Conservation (phyloP, 2,888 invertebrate genomes). For the Phortica magna region DNA sequence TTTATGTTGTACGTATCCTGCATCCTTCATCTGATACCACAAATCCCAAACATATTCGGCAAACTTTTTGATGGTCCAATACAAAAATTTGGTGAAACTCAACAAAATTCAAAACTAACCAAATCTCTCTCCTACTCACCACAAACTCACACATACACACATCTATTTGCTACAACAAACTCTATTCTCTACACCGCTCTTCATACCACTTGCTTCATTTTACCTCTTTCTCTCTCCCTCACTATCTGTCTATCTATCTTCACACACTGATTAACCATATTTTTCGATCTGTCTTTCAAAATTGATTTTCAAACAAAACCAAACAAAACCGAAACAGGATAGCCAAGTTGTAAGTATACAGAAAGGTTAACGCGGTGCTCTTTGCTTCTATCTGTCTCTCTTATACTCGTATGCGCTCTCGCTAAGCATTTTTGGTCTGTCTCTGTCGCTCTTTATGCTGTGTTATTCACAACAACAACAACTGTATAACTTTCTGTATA, state of each 20-base stretch:
- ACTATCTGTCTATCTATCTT: constrained; percentile 31
- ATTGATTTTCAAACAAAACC: constrained; percentile 54
- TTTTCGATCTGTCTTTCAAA: constrained; percentile 63
- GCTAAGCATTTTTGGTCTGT: constrained; percentile 38
- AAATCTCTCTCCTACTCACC: too few species aligned
- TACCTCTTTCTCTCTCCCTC: constrained; percentile 28
- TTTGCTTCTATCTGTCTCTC: constrained; percentile 42
- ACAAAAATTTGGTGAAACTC: background rate
- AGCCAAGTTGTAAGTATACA: constrained; percentile 74
- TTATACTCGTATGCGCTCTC: constrained; percentile 35
- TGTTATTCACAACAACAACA: constrained; percentile 18
- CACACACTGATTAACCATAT: constrained; percentile 66
- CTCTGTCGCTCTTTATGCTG: constrained; percentile 43
- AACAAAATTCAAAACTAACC: constrained; percentile 9
- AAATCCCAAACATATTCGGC: background rate
- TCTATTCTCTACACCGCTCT: constrained; percentile 40
- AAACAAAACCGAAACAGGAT: constrained; percentile 66
- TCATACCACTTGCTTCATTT: constrained; percentile 25
- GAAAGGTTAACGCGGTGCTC: constrained; percentile 63
- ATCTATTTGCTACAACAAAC: background rate
- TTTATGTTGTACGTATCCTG: constrained; percentile 8
- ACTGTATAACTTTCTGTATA: constrained; percentile 51
- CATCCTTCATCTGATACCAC: background rate
- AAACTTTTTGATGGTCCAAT: background rate
- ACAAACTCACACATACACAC: background rate